Evolutionary conservation across 2,113 vertebrate species (phyloP).

Genomic region (Paratilapia polleni): DNA sequence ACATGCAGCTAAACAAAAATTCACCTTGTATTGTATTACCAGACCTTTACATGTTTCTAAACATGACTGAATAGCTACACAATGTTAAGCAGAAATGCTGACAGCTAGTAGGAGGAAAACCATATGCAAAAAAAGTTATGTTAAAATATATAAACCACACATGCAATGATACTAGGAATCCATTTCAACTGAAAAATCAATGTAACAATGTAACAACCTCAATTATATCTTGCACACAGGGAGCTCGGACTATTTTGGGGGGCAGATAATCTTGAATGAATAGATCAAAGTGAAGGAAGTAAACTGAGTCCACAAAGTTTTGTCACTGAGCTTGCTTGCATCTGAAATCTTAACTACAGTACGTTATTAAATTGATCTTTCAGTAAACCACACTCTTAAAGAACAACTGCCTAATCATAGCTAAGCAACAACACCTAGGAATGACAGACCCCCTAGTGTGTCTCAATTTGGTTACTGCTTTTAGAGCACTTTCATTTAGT

Average conservation of each 20-base stretch:
- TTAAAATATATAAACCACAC: neutral
- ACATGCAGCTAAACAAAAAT: too few relatives aligned
- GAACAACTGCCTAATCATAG: neutral
- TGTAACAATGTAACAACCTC: neutral
- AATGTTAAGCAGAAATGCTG: neutral
- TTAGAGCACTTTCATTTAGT: neutral
- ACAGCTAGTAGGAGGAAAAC: neutral
- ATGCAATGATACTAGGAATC: neutral
- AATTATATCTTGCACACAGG: neutral
- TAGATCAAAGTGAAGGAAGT: neutral
- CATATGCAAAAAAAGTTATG: neutral
- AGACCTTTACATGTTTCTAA: too few relatives aligned
- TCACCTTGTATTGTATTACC: too few relatives aligned
- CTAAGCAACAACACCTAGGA: neutral
- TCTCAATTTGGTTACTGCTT: neutral
- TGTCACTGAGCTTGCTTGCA: neutral
- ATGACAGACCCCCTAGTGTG: neutral
- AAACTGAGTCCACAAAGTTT: neutral
- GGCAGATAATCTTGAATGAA: neutral
- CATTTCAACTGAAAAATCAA: neutral
- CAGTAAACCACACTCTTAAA: neutral
- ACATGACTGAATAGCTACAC: neutral
- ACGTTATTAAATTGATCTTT: neutral
- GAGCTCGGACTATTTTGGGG: neutral
- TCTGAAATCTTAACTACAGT: neutral